phyloP scores from a whole-genome alignment of 2,797 vertebrate species.

The Propithecus perrieri region DNA sequence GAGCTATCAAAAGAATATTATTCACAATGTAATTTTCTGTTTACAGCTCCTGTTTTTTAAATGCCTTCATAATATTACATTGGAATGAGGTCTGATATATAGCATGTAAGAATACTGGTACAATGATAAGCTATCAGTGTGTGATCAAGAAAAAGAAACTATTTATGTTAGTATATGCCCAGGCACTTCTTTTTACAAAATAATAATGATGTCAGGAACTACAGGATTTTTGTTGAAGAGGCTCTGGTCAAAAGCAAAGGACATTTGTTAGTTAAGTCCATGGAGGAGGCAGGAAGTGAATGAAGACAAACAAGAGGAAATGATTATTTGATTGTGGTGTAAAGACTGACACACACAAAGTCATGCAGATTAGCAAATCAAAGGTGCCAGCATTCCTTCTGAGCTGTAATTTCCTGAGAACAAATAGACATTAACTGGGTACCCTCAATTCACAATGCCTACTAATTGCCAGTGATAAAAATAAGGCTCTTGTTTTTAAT shows the following conservation, averaged over 20 bases:
- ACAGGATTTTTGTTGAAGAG: not conserved
- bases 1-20: not conserved
- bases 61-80: not conserved
- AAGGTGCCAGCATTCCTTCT: conserved; percentile 50
- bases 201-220: conserved; percentile 5
- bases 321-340: conserved; percentile 63
- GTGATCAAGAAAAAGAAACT: not conserved
- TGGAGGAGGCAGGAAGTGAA: conserved; percentile 25
- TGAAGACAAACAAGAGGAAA: conserved; percentile 58
- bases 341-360: conserved; percentile 45
- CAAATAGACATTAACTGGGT: conserved; percentile 63
- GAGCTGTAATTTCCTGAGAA: conserved; percentile 71
- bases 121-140: not conserved
- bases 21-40: not conserved
- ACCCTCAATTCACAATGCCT: conserved; percentile 65
- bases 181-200: not conserved
- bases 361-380: conserved; percentile 55
- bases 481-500: conserved; percentile 45
- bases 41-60: not conserved
- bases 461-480: conserved; percentile 71
- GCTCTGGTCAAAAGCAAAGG: conserved; percentile 46
- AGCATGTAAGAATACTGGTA: not conserved
- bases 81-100: not conserved
- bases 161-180: not conserved
- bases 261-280: conserved; percentile 41